These are phyloP conservation scores for Coptodon rendalli DNA, from an alignment of 2,113 vertebrate genomes.

Conservation along the genomic window DNA sequence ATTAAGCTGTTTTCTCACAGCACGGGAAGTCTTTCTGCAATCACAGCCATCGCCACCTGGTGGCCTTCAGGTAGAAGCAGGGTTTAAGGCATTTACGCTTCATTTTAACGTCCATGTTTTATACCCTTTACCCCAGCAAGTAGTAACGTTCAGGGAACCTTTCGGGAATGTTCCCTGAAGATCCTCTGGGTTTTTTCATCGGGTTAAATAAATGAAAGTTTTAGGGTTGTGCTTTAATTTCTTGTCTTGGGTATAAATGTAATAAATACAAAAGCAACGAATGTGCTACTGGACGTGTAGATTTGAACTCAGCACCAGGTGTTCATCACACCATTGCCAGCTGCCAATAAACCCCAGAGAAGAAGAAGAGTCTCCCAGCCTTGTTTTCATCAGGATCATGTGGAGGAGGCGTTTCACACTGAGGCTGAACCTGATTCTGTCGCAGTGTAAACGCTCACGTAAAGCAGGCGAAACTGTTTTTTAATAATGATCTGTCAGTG, in stretches of 20 bases:
- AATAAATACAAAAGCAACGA: background rate
- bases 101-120: background rate
- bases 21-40: background rate
- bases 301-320: fast-evolving
- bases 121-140: fast-evolving
- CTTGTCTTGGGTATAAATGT: background rate
- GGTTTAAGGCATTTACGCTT: background rate
- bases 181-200: background rate
- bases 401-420: background rate
- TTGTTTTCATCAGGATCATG: background rate
- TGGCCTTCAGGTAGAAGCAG: background rate
- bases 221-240: background rate
- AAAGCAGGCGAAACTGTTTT: background rate
- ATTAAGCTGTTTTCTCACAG: background rate
- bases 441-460: background rate
- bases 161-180: background rate
- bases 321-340: background rate
- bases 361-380: background rate
- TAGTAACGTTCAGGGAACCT: background rate
- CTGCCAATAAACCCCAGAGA: background rate
- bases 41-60: background rate
- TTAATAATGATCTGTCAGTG: background rate
- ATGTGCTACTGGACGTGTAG: background rate
- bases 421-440: background rate
- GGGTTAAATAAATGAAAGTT: background rate